phyloP scores from a whole-genome alignment of 1,140 invertebrate genomes.

The Spodoptera frugiperda region DNA sequence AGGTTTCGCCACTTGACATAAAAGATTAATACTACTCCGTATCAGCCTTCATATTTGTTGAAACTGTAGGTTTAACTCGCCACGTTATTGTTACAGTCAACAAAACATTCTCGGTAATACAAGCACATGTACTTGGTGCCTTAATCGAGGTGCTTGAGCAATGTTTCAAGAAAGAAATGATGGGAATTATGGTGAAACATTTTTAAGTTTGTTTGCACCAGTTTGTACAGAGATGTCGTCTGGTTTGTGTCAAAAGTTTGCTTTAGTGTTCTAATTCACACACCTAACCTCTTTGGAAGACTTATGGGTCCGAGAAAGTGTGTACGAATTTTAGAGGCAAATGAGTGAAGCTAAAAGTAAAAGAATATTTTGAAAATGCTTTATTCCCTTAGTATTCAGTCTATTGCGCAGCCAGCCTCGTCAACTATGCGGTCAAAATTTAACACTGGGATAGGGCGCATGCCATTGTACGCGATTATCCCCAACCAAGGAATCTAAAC shows the following conservation, averaged over 20 bases:
- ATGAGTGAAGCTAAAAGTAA: not conserved
- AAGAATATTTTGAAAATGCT: no score
- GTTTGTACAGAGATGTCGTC: conserved; percentile 1
- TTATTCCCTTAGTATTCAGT: no score
- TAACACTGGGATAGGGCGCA: conserved; percentile 49
- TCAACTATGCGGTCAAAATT: conserved; percentile 43
- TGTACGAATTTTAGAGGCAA: not conserved
- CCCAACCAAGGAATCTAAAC: not conserved
- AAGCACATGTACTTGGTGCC: conserved; percentile 12
- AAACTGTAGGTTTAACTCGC: conserved; percentile 50
- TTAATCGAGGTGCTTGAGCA: conserved; percentile 26
- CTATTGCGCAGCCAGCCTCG: no score
- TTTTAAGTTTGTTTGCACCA: conserved; percentile 21
- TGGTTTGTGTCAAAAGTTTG: conserved; percentile 19
- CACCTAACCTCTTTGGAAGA: not conserved
- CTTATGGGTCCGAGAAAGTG: not conserved
- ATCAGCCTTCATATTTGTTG: conserved; percentile 50
- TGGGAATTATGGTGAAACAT: conserved; percentile 17
- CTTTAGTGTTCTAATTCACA: conserved; percentile 21
- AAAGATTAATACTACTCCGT: conserved; percentile 42
- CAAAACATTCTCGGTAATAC: conserved; percentile 37
- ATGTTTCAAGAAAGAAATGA: conserved; percentile 16
- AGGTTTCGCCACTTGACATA: conserved; percentile 32
- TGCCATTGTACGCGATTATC: conserved; percentile 50
- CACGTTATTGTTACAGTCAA: conserved; percentile 59